phyloP scores from a whole-genome alignment of 1,140 invertebrate species.

The Pseudachorutes palmiensis region DNA sequence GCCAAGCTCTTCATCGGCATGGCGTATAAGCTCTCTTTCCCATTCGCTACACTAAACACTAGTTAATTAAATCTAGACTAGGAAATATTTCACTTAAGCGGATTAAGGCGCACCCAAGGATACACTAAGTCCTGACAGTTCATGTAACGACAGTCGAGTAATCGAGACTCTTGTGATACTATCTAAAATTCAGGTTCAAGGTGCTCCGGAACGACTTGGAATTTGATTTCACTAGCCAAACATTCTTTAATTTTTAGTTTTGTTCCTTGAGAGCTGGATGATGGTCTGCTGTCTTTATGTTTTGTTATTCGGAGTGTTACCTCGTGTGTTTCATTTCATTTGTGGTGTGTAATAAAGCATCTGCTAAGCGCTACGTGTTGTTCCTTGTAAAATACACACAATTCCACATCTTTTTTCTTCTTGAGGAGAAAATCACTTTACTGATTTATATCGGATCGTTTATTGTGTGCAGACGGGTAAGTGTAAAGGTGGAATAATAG shows the following conservation, averaged over 20 bases:
- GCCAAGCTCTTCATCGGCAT: background rate
- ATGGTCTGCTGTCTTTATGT: no score
- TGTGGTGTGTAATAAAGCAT: background rate
- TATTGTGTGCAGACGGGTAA: background rate
- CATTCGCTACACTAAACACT: background rate
- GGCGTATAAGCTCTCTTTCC: background rate
- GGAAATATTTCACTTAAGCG: background rate
- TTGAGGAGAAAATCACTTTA: background rate
- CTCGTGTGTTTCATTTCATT: background rate
- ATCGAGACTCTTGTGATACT: no score
- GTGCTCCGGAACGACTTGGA: no score
- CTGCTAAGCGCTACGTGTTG: conserved; percentile 1
- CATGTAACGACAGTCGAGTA: no score
- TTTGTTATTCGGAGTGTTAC: no score
- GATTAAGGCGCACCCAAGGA: no score
- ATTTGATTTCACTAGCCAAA: no score
- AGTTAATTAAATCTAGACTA: background rate
- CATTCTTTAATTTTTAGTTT: no score
- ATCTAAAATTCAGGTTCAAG: no score
- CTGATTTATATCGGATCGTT: background rate
- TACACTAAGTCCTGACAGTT: no score
- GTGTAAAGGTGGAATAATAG: background rate
- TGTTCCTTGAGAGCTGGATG: no score
- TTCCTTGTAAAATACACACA: background rate
- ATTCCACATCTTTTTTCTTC: no score